Base-by-base conservation (phyloP, 1,140 invertebrate species). In the Lepidostoma basale region DNA sequence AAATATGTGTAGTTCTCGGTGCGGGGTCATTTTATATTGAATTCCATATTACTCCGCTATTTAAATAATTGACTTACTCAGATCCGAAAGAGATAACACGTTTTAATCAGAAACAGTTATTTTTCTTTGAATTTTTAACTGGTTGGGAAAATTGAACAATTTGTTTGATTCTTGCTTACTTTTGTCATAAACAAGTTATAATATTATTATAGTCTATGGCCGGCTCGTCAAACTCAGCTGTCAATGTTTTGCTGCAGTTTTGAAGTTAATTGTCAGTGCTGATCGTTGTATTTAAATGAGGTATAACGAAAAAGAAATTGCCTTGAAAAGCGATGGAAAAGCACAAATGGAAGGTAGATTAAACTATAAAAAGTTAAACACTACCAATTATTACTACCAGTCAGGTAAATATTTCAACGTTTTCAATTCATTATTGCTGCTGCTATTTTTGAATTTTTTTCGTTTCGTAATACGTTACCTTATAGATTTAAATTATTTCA, bases 341-440 rank as follows among this genome's bases (percentile, higher is more conserved):
- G 84, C 83, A 45, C 80, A 86, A 62, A 77, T 88, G 36, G 88
- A 90, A 83, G 88, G 88, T 65, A 84, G 88, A 76, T 78, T 89
- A 72, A 87, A 87, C 77, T 87, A 90, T 73, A 87, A 87, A 77
- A 84, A 86, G 71, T 77, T 85, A 23, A 82, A 85, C 47, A 86
- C 83, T 78, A 85, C 82, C 78, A 79, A 79, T 74, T 82, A 83
- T 63, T 77, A 79, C 40, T 76, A 80, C 77, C 80, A 77, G 75
- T 70, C 78, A 76, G 79, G 80, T 82, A 75, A 12, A 14, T 9
- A 39, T 23, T 10, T 49, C 8, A 49, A 22, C n/a, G 22, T 22
- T 23, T n/a, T 49, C 3, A n/a, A 12, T 49, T 30, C 54, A 22
- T 39, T 58, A 58, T 58, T 36, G 3, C 60, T 47, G 26, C 12